Percentiles rank a stretch among this genome's conserved stretches.
These are phyloP conservation scores for Aleiodes testaceus DNA, from an alignment of 2,888 invertebrate genomes.

Conservation along the genomic window DNA sequence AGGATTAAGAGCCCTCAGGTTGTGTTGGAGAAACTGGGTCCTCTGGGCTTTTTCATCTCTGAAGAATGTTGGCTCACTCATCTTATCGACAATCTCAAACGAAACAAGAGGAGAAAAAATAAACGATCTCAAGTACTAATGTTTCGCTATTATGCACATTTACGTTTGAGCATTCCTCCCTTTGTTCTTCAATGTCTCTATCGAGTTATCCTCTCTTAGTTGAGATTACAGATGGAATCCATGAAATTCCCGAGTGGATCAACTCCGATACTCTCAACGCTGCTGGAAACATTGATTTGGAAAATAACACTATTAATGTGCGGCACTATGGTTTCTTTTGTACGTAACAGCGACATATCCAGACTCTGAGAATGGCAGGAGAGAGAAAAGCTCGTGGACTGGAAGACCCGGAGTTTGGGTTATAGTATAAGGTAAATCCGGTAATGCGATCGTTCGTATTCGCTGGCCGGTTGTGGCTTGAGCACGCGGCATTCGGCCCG, in stretches of 20 bases:
- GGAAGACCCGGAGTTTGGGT: background rate
- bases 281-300: conserved; percentile 2
- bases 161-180: background rate
- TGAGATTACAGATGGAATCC: too few relatives aligned
- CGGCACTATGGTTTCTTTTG: background rate
- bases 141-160: conserved; percentile 24
- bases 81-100: conserved; percentile 14
- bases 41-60: conserved; percentile 38
- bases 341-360: conserved; percentile 15
- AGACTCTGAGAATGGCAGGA: background rate
- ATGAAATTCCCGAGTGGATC: too few relatives aligned
- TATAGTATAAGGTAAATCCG: conserved; percentile 45
- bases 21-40: conserved; percentile 25
- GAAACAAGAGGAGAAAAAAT: background rate
- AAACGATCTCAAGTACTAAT: background rate
- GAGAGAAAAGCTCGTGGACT: conserved; percentile 6
- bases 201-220: too few relatives aligned
- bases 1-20: conserved; percentile 41
- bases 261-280: background rate
- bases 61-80: conserved; percentile 11
- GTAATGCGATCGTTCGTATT: conserved; percentile 69
- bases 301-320: conserved; percentile 13
- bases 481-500: conserved; percentile 47
- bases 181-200: background rate
- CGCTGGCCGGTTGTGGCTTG: conserved; percentile 56